These are phyloP conservation scores for Xenentodon cancila DNA, from an alignment of 2,797 vertebrate genomes.

Conservation along the genomic window DNA sequence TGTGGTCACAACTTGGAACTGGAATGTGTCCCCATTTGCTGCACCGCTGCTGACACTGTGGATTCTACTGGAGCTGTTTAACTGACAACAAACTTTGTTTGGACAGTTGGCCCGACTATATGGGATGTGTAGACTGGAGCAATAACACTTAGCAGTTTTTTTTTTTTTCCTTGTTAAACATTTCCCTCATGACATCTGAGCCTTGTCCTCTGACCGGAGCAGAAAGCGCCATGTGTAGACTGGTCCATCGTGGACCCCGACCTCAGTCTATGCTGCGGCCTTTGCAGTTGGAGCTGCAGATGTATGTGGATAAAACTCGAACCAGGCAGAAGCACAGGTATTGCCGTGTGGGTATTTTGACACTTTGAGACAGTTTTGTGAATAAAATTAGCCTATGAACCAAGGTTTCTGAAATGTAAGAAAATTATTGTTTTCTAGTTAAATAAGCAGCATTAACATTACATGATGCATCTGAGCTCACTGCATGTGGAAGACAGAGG, in stretches of 20 bases:
- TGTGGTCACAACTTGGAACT: constrained; percentile 21
- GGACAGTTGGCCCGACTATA: neutral
- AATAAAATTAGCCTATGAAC: neutral
- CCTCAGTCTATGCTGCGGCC: constrained; percentile 80
- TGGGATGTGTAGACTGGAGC: neutral
- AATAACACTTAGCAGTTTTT: neutral
- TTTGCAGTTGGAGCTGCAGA: constrained; percentile 81
- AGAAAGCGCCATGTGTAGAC: constrained; percentile 82
- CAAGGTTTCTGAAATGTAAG: no score
- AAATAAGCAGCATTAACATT: no score
- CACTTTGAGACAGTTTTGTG: constrained; percentile 5
- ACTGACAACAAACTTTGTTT: constrained; percentile 16
- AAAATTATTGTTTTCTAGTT: no score
- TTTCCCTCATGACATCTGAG: constrained; percentile 63
- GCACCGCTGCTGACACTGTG: constrained; percentile 29
- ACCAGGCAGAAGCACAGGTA: constrained; percentile 84
- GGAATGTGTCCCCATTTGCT: constrained; percentile 41
- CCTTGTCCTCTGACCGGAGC: constrained; percentile 76
- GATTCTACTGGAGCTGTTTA: constrained; percentile 23
- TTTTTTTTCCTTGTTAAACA: neutral
- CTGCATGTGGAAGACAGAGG: no score
- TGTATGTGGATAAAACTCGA: constrained; percentile 79
- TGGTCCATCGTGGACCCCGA: constrained; percentile 81
- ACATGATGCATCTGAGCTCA: no score
- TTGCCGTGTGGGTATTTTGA: neutral